Evolutionary conservation across 1,140 invertebrate species (phyloP).

Genomic region (Panagrolaimus sp.): DNA sequence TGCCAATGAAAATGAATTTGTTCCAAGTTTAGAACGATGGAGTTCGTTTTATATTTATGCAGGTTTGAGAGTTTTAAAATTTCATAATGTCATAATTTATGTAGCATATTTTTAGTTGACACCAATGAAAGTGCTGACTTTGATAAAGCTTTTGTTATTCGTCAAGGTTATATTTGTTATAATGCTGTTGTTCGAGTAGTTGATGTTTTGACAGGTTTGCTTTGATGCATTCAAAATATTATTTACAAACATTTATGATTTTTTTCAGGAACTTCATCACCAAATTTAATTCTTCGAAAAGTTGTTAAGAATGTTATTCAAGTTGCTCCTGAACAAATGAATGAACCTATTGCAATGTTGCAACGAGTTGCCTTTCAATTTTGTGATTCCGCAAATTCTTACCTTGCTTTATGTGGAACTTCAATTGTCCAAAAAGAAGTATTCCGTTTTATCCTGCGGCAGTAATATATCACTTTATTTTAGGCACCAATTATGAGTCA

Average conservation of each 20-base stretch:
- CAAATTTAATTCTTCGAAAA: conserved; percentile 1
- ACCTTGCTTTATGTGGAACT: background rate
- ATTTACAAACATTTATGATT: too few species aligned
- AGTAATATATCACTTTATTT: background rate
- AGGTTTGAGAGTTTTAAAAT: background rate
- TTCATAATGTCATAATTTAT: background rate
- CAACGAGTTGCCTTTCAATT: conserved; percentile 12
- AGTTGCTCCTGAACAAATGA: background rate
- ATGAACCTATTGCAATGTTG: background rate
- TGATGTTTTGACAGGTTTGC: background rate
- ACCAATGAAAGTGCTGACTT: background rate
- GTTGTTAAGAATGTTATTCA: background rate
- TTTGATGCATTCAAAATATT: too few species aligned
- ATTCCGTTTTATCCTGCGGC: background rate
- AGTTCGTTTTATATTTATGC: conserved; percentile 3
- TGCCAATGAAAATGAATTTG: background rate
- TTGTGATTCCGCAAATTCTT: background rate
- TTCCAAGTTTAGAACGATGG: background rate
- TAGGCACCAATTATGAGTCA: background rate
- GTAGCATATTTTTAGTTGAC: background rate
- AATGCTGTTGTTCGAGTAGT: background rate
- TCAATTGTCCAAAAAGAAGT: background rate
- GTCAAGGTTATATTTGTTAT: background rate
- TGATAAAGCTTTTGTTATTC: background rate
- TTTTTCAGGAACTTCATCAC: background rate